These are phyloP conservation scores for Thalassophryne amazonica DNA, from an alignment of 2,797 vertebrate species.

Conservation along the genomic window DNA sequence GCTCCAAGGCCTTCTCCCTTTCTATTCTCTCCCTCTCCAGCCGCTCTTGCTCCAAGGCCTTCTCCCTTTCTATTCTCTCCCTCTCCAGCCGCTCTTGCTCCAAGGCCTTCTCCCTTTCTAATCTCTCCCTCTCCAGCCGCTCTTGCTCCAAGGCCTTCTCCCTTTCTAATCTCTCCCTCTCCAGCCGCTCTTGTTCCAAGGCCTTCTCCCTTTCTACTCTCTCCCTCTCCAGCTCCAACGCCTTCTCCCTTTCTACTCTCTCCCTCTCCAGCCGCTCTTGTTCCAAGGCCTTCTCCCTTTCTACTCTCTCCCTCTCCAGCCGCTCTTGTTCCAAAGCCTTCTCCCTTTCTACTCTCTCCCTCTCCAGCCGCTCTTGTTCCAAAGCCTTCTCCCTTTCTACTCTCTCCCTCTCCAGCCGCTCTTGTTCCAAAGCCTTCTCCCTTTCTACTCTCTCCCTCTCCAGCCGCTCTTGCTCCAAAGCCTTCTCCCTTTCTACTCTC, in stretches of 20 bases:
- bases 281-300: conserved; percentile 15
- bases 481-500: conserved; percentile 16
- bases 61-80: conserved; percentile 17
- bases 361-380: conserved; percentile 1
- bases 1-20: conserved; percentile 40
- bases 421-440: conserved; percentile 31
- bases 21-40: conserved; percentile 21
- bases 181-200: conserved; percentile 23
- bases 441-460: conserved; percentile 31
- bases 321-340: conserved; percentile 15
- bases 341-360: conserved; percentile 6
- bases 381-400: conserved; percentile 12
- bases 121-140: background rate
- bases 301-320: conserved; percentile 17
- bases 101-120: conserved; percentile 8
- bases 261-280: conserved; percentile 29
- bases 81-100: too few relatives aligned
- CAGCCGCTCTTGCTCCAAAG: conserved; percentile 26
- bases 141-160: conserved; percentile 6
- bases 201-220: conserved; percentile 5
- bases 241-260: conserved; percentile 19
- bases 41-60: background rate
- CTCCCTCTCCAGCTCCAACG: conserved; percentile 21
- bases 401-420: conserved; percentile 37
- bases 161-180: conserved; percentile 9